Percentiles rank a stretch among this genome's conserved stretches.
Evolutionary conservation across 2,113 vertebrate genomes (phyloP).

Genomic region (Regulus satrapa): DNA sequence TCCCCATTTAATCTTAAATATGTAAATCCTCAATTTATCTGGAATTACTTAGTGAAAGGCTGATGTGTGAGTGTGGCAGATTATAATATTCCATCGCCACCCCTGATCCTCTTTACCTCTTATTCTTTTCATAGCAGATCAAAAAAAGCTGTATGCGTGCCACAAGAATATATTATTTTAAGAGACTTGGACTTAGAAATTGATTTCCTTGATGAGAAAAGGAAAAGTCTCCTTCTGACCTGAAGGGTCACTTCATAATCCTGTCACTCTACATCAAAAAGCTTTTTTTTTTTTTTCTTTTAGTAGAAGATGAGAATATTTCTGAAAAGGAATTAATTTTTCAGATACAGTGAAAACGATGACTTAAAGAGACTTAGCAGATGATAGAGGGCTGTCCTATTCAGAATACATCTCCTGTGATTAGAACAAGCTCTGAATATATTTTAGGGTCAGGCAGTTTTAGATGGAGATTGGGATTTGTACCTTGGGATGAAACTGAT

Average conservation of each 20-base stretch:
- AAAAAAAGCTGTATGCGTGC: conserved; percentile 73
- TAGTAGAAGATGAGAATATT: conserved; percentile 78
- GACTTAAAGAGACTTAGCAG: conserved; percentile 73
- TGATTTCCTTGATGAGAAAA: conserved; percentile 86
- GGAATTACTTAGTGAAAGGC: conserved; percentile 81
- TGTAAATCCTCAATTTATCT: conserved; percentile 88
- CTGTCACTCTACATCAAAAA: conserved; percentile 74
- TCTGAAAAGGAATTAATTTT: conserved; percentile 84
- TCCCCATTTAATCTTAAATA: conserved; percentile 82
- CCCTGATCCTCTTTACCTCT: conserved; percentile 84
- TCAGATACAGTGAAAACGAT: conserved; percentile 72
- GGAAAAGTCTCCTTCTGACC: conserved; percentile 81
- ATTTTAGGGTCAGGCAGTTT: conserved; percentile 70
- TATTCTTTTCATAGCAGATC: conserved; percentile 82
- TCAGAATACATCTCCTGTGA: conserved; percentile 69
- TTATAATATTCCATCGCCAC: conserved; percentile 82
- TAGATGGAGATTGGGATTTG: conserved; percentile 69
- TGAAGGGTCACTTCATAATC: conserved; percentile 79
- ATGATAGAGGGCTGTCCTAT: conserved; percentile 63
- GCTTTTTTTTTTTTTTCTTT: conserved; percentile 64
- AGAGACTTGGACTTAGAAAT: conserved; percentile 82
- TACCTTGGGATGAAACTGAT: conserved; percentile 70
- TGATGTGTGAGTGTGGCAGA: conserved; percentile 81
- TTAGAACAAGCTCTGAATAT: conserved; percentile 69
- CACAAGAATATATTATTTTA: conserved; percentile 84